Evolutionary conservation across 2,113 vertebrate species (phyloP).

Genomic region (Antigone vipio): DNA sequence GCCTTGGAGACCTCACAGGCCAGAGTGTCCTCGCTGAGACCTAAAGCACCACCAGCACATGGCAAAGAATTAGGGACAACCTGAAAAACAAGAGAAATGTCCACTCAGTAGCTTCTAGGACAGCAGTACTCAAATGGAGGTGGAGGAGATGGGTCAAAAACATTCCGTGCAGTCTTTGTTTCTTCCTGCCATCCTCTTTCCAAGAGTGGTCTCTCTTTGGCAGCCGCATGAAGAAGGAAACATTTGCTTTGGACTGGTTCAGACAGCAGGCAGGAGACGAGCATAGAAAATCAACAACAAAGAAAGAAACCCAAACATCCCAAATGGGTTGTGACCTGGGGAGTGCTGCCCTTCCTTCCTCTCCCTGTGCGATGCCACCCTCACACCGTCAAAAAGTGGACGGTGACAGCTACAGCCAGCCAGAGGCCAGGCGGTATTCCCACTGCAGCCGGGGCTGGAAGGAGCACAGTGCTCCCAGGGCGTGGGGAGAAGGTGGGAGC

Average conservation of each 20-base stretch:
- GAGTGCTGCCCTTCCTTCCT: background rate
- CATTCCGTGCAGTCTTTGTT: background rate
- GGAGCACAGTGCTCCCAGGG: background rate
- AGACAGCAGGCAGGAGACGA: background rate
- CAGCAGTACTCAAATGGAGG: background rate
- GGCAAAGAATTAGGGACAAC: background rate
- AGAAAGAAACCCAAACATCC: background rate
- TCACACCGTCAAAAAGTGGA: background rate
- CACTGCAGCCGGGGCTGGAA: background rate
- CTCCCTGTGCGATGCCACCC: background rate
- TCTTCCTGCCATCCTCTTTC: constrained; percentile 19
- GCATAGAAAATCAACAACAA: constrained; percentile 1
- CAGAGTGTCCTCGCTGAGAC: background rate
- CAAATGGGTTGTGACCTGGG: background rate
- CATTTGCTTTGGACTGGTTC: constrained; percentile 36
- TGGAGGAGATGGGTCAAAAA: background rate
- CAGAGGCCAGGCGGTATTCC: background rate
- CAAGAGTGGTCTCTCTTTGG: constrained; percentile 35
- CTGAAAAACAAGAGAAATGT: background rate
- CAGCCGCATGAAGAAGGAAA: background rate
- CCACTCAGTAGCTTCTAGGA: background rate
- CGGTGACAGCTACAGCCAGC: background rate
- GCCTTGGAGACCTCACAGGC: background rate
- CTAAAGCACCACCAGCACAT: background rate
- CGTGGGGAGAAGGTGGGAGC: background rate